A percentile compares a stretch with the other conserved stretches of the same genome.
Conservation (phyloP, 2,113 vertebrate species). For the Petaurus breviceps region DNA sequence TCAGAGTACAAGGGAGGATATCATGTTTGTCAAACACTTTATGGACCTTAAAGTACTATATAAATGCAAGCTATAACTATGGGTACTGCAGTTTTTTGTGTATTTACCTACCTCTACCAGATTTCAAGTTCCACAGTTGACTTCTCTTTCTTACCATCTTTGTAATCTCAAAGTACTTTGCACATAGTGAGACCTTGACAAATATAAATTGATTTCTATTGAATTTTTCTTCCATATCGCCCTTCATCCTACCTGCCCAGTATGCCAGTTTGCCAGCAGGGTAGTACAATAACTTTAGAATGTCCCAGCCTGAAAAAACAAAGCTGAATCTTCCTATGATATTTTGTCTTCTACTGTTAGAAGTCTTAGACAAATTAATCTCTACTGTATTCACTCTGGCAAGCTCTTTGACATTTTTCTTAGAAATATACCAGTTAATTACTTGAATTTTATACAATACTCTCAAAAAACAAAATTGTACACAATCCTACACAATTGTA, state of each 20-base stretch:
- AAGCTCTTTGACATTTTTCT: not conserved
- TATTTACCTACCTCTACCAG: not conserved
- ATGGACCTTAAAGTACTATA: not conserved
- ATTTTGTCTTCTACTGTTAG: not conserved
- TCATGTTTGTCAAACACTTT: not conserved
- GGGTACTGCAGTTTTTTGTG: not conserved
- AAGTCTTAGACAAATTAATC: not conserved
- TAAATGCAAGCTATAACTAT: not conserved
- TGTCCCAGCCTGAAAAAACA: not conserved
- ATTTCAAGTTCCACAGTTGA: not conserved
- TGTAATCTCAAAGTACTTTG: not conserved
- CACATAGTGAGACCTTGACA: not conserved
- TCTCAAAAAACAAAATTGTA: not conserved
- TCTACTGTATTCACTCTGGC: not conserved
- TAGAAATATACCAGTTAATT: not conserved
- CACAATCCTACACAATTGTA: too few species aligned
- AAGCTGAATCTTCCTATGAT: not conserved
- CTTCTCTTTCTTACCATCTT: not conserved
- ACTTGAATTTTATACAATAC: not conserved
- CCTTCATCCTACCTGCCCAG: conserved; percentile 22
- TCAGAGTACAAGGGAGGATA: not conserved
- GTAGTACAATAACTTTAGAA: not conserved
- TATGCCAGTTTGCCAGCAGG: not conserved
- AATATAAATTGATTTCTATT: not conserved
- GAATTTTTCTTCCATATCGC: not conserved